Conservation (phyloP, 2,113 vertebrate genomes). For the Atherinomorus stipes region DNA sequence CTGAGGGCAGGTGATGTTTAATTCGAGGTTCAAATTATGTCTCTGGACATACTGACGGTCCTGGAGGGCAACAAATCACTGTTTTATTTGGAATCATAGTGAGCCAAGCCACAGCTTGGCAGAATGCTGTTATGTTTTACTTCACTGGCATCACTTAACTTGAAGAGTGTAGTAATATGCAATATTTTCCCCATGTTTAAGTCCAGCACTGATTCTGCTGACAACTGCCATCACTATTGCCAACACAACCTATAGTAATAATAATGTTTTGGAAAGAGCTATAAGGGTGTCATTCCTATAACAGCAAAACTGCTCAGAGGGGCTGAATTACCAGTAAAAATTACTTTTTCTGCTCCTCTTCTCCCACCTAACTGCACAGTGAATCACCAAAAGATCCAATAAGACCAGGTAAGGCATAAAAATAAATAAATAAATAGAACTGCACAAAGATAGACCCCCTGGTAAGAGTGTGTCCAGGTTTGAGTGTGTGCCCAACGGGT, state of each 20-base stretch:
- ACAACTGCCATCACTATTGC: background rate
- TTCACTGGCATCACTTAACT: background rate
- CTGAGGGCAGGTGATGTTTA: conserved; percentile 26
- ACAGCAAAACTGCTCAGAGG: conserved; percentile 22
- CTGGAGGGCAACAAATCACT: background rate
- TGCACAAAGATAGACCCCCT: conserved; percentile 49
- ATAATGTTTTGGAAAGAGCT: conserved; percentile 15
- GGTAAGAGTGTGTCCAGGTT: conserved; percentile 26
- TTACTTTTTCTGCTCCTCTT: conserved; percentile 12
- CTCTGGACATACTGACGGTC: conserved; percentile 23
- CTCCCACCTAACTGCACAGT: background rate
- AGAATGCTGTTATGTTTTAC: conserved; percentile 8
- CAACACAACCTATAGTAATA: background rate
- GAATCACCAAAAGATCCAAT: conserved; percentile 49
- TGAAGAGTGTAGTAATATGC: background rate
- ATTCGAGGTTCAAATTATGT: conserved; percentile 30
- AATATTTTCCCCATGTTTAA: conserved; percentile 2
- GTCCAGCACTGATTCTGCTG: background rate
- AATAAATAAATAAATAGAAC: conserved; percentile 29
- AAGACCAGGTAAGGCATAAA: conserved; percentile 19
- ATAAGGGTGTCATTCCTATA: conserved; percentile 1
- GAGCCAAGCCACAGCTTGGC: background rate
- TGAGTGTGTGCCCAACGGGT: conserved; percentile 63
- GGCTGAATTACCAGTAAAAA: conserved; percentile 30
- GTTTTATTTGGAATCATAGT: conserved; percentile 14